A percentile compares a stretch with the other conserved stretches of the same genome.
Conservation (phyloP, 2,797 vertebrate species). For the Dendrocincla fuliginosa region DNA sequence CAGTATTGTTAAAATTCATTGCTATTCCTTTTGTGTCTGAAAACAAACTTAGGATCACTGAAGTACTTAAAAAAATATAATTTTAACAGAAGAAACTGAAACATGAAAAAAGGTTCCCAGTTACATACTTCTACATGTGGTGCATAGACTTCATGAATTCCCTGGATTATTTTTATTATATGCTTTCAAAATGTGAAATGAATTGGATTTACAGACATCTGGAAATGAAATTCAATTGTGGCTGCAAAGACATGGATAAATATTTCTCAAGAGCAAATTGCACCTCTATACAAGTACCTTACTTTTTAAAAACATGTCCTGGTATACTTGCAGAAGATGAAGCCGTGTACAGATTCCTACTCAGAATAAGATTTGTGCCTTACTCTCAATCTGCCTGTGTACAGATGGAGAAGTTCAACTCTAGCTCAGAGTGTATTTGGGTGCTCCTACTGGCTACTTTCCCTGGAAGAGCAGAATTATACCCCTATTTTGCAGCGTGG, state of each 20-base stretch:
- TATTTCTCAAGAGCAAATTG: not conserved
- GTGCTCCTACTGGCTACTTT: not conserved
- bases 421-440: not conserved
- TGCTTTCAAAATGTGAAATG: not conserved
- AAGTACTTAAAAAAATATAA: not conserved
- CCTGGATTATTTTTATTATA: not conserved
- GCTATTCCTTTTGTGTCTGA: not conserved
- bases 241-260: not conserved
- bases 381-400: not conserved
- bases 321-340: not conserved
- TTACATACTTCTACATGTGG: not conserved
- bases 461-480: not conserved
- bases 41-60: not conserved
- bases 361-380: not conserved
- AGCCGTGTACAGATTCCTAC: not conserved
- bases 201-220: not conserved
- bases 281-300: not conserved
- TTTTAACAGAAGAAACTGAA: not conserved
- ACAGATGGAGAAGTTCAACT: not conserved
- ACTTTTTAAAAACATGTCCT: not conserved
- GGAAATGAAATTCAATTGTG: not conserved
- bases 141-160: not conserved
- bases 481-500: accelerated
- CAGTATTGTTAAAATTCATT: not conserved
- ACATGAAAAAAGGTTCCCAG: not conserved